Evolutionary conservation across 2,113 vertebrate genomes (phyloP), one percentile per base, ranked within the genome.

Genomic region (Gymnobelideus leadbeateri): DNA sequence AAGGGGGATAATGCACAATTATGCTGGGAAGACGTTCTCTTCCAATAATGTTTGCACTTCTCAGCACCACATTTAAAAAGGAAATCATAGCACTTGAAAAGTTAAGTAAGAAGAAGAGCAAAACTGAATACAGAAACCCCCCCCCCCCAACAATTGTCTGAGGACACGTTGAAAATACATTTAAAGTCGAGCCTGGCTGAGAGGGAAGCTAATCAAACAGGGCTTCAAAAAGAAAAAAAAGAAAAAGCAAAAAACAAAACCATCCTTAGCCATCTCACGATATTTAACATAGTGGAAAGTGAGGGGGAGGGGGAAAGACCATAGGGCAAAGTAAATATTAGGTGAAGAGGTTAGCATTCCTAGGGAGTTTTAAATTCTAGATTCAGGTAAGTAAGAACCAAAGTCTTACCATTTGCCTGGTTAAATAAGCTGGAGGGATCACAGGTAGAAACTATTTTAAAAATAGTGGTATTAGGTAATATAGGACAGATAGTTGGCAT

Each of bases 1-100:
- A 97, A 97, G 89, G 94, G 89, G 93, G 95, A 97, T 97, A 98
- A 97, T 97, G 96, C 92, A 93, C 96, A 96, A 97, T 98, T 98
- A 97, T 96, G 94, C 95, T 92, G 92, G 89, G 93, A 97, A 97
- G 97, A 96, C 93, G 93, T 93, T 96, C 95, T 96, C 95, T 96
- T 96, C 95, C 96, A 97, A 96, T 97, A 97, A 97, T 96, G 96
- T 97, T 97, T 94, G 92, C 90, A 89, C 95, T 96, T 98, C 97
- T 96, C 96, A 95, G 94, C 96, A 77, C 92, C 94, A 84, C 94
- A 96, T 96, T 97, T 97, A 97, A 97, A 98, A 97, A 97, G 94
- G 94, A 97, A 97, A 97, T 93, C 93, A 96, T 91, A 95, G 96
- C 90, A 95, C 96, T 97, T 97, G 96, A 94, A 98, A 98, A 97